phyloP scores from a whole-genome alignment of 1,140 invertebrate species.

The Drosophila pruinosa region DNA sequence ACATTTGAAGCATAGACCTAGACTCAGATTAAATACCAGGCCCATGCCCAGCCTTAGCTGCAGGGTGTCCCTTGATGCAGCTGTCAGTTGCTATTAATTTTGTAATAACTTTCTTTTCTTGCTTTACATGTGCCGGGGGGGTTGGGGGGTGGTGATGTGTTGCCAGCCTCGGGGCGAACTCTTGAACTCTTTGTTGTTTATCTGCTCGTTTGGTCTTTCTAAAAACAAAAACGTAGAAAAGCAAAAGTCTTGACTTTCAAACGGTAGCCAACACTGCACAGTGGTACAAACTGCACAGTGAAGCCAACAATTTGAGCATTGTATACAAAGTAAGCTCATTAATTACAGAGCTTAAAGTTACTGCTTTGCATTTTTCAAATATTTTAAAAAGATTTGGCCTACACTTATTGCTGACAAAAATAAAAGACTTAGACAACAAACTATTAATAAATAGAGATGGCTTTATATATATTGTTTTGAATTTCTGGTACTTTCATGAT shows the following conservation, averaged over 20 bases:
- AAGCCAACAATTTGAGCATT: background rate
- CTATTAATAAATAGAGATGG: background rate
- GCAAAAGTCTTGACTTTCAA: constrained; percentile 76
- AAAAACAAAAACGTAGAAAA: constrained; percentile 69
- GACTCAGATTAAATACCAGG: background rate
- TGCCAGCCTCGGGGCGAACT: constrained; percentile 48
- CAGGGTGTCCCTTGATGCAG: constrained; percentile 24
- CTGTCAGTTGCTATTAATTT: constrained; percentile 69
- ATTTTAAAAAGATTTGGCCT: background rate
- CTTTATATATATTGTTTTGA: background rate
- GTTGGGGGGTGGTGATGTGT: background rate
- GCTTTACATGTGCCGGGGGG: constrained; percentile 45
- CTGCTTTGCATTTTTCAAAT: background rate
- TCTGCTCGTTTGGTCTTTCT: constrained; percentile 66
- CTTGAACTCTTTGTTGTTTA: constrained; percentile 75
- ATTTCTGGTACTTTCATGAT: too few relatives aligned
- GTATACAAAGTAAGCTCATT: background rate
- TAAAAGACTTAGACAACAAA: constrained; percentile 68
- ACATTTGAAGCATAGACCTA: constrained; percentile 8
- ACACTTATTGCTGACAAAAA: background rate
- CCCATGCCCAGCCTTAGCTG: background rate
- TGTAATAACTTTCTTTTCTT: constrained; percentile 80
- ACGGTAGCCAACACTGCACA: constrained; percentile 53
- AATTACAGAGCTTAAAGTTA: background rate
- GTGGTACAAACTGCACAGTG: constrained; percentile 19